phyloP scores from a whole-genome alignment of 2,797 vertebrate species.

The Chanos chanos region DNA sequence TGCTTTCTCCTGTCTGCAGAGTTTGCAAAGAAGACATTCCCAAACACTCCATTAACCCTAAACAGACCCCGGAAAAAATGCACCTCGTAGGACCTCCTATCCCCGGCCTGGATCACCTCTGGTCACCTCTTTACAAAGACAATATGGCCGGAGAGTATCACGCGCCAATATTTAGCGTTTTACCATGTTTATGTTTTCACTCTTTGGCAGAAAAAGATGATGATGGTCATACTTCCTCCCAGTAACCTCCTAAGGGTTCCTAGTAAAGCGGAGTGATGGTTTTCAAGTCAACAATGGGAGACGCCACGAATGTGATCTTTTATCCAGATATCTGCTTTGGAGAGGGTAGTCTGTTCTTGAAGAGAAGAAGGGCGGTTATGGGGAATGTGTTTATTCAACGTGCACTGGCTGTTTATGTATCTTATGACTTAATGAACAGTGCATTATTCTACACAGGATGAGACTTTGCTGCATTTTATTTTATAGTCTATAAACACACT shows the following conservation, averaged over 20 bases:
- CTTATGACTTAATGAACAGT: conserved; percentile 47
- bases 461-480: conserved; percentile 46
- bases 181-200: conserved; percentile 14
- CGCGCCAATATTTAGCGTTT: conserved; percentile 4
- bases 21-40: background rate
- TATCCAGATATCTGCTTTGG: no score
- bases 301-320: background rate
- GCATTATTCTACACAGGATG: conserved; percentile 53
- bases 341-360: no score
- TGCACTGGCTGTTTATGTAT: conserved; percentile 50
- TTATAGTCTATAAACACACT: conserved; percentile 56
- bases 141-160: conserved; percentile 11
- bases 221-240: conserved; percentile 12
- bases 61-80: conserved; percentile 10
- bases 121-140: background rate
- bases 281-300: background rate
- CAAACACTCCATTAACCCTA: conserved; percentile 22
- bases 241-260: conserved; percentile 1
- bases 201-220: conserved; percentile 6
- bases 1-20: no score
- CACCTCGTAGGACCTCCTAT: background rate
- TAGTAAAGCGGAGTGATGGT: conserved; percentile 4
- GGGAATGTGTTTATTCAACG: conserved; percentile 43
- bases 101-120: background rate
- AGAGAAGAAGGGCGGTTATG: conserved; percentile 30